Evolutionary conservation across 2,888 invertebrate species (phyloP).

Genomic region (Drosophila crucigera): DNA sequence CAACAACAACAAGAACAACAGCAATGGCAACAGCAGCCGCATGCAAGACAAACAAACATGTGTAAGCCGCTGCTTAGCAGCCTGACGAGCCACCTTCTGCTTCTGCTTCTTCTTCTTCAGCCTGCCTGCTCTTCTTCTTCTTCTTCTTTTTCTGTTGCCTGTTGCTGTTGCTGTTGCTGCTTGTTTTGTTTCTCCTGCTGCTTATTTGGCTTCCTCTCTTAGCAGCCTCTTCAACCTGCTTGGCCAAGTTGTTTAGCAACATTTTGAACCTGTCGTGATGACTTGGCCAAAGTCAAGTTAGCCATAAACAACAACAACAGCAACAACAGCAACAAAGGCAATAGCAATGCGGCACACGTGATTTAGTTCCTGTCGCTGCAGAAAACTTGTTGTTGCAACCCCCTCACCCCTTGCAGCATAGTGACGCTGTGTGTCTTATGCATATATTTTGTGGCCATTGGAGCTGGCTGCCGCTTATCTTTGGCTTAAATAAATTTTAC

Average conservation of each 20-base stretch:
- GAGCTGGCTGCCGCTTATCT: slow-evolving; percentile 65
- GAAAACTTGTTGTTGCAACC: slow-evolving; percentile 70
- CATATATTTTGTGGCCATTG: slow-evolving; percentile 69
- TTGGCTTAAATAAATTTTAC: slow-evolving; percentile 80
- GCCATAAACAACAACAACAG: slow-evolving; percentile 48
- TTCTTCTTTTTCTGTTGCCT: no score
- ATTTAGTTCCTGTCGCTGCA: slow-evolving; percentile 80
- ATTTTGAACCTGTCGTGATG: slow-evolving; percentile 81
- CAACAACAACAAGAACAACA: slow-evolving; percentile 26
- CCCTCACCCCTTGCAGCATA: slow-evolving; percentile 2
- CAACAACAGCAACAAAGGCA: slow-evolving; percentile 29
- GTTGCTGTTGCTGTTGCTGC: neutral
- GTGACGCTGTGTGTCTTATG: slow-evolving; percentile 69
- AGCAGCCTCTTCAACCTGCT: slow-evolving; percentile 41
- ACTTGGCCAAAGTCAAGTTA: slow-evolving; percentile 80
- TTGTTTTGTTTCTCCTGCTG: slow-evolving; percentile 24
- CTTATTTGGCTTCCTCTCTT: slow-evolving; percentile 40
- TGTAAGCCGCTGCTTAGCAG: slow-evolving; percentile 79
- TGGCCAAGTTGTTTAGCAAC: slow-evolving; percentile 74
- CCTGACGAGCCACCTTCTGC: slow-evolving; percentile 53
- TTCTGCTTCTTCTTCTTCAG: neutral
- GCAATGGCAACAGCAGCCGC: slow-evolving; percentile 12
- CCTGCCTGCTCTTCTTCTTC: slow-evolving; percentile 10
- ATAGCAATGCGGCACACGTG: slow-evolving; percentile 63
- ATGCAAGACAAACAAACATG: slow-evolving; percentile 74